Base-by-base conservation (phyloP, 2,888 invertebrate genomes). In the Sepioteuthis lessoniana region DNA sequence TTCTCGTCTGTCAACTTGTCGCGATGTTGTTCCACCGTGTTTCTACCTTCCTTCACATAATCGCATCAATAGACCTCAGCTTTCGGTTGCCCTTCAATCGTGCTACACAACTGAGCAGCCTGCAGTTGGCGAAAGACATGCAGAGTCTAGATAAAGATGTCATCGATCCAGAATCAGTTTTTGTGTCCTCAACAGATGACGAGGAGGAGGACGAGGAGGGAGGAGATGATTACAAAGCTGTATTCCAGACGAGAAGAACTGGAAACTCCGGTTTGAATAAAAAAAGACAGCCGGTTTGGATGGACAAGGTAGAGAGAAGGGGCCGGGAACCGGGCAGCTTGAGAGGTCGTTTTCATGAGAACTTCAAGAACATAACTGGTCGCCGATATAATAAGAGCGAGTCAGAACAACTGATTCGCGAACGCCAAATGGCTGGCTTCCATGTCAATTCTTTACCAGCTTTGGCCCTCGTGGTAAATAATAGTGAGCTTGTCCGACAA, bases 1-100 rank as follows among this genome's bases (percentile, higher is more conserved):
- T 99, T 97, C 98, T 99, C 97, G 98, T 99, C 55, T 99, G 99
- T 96, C 99, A 99, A 97, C 99, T 99, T 97, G 98, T 98, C 94
- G 99, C 99, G 96, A 99, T 99, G 99, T 98, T 99, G 98, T 99
- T 99, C 98, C 99, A 99, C 98, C 98, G 99, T 96, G 99, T 99
- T 97, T 99, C 99, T 97, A 99, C 99, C 2, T 97, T 99, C 94
- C 98, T 99, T 10, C 99, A 99, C 97, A 99, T 99, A 97, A 98
- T 99, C 97, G 98, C 99, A 93, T 99, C 99, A 8, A 99, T 99
- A 31, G 94, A 95, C 38, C 94, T 96, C 21, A 93, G 95, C n/a
- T 94, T 95, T n/a, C 0, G 55, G 42, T 35, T n/a, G 90, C 37
- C 91, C 38, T 55, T 50, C 31, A 46, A 47, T 16, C 42, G n/a